Evolutionary conservation across 2,888 invertebrate species (phyloP), one percentile per base, ranked within the genome.

Genomic region (Leptinotarsa juncta): DNA sequence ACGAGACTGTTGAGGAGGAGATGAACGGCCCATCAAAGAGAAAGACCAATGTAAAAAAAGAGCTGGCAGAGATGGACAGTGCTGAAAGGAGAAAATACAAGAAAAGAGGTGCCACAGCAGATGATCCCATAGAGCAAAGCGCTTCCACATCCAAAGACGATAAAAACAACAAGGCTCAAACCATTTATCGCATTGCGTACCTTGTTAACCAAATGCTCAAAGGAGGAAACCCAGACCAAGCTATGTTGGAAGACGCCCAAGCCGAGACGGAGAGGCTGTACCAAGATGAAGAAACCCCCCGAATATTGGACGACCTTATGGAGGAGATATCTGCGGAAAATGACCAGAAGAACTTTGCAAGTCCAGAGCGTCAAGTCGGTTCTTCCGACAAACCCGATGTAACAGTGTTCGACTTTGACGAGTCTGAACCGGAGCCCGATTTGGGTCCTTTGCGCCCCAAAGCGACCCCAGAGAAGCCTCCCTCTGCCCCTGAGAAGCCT

Each of bases 331-430:
- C 18, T 1, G 55, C 42, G 18, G 48, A 68, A 70, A 68, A 55
- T 42, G 20, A 42, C 65, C 51, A 16, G 5, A 53, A 42, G 23
- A 14, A 23, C 14, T 50, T 32, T 53, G 23, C 18, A 23, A 18
- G 32, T n/a, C 32, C 60, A 42, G 48, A 67, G 4, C 48, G 42
- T 42, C 23, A 4, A 18, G 66, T 42, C 14, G 15, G 7, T 49
- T 7, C 67, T 23, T 10, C 62, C 15, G 75, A 72, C 16, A 74
- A 77, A 65, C 60, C 66, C 3, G 79, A 79, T 49, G 76, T 77
- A 16, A 74, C 77, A 1, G 73, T 79, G 3, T 79, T 78, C 65
- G 79, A 79, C 68, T 79, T 79, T 42, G 77, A 78, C 23, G 79
- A 79, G 26, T 60, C 74, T 0, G 77, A 77, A 69, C 75, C 77